phyloP scores from a whole-genome alignment of 2,888 invertebrate genomes.

The Daptonema setosum region DNA sequence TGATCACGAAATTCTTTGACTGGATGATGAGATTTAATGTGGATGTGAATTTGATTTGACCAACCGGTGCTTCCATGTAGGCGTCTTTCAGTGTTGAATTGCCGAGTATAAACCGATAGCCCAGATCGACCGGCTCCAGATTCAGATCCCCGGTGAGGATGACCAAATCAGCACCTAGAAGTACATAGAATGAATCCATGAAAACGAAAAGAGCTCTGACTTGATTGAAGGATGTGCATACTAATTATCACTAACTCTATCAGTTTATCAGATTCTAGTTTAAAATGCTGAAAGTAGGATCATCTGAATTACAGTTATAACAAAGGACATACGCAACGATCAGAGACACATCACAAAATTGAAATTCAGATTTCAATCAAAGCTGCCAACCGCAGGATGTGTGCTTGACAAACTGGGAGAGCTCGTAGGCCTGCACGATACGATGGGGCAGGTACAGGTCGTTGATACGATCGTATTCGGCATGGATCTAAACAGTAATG shows the following conservation, averaged over 20 bases:
- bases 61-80: constrained; percentile 11
- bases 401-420: constrained; percentile 72
- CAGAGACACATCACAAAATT: too few relatives aligned
- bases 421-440: constrained; percentile 50
- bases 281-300: too few relatives aligned
- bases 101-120: constrained; percentile 15
- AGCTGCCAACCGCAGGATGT: constrained; percentile 40
- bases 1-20: too few relatives aligned
- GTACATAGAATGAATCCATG: too few relatives aligned
- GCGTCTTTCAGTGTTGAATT: constrained; percentile 21
- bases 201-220: too few relatives aligned
- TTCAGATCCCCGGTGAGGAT: constrained; percentile 86
- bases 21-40: too few relatives aligned
- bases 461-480: constrained; percentile 59
- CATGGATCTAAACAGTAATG: constrained; percentile 67
- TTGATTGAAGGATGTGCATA: too few relatives aligned
- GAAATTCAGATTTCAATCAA: too few relatives aligned
- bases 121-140: constrained; percentile 56
- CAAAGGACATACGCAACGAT: too few relatives aligned
- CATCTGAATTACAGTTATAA: too few relatives aligned
- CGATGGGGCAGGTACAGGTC: constrained; percentile 75
- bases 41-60: not conserved
- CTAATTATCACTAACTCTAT: too few relatives aligned
- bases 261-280: too few relatives aligned
- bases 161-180: constrained; percentile 50